Evolutionary conservation across 30 jellyfish, hydroid and myxozoan genomes (phyloP), one percentile per base, ranked within the genome.

Genomic region (Chrysaora quinquecirrha): DNA sequence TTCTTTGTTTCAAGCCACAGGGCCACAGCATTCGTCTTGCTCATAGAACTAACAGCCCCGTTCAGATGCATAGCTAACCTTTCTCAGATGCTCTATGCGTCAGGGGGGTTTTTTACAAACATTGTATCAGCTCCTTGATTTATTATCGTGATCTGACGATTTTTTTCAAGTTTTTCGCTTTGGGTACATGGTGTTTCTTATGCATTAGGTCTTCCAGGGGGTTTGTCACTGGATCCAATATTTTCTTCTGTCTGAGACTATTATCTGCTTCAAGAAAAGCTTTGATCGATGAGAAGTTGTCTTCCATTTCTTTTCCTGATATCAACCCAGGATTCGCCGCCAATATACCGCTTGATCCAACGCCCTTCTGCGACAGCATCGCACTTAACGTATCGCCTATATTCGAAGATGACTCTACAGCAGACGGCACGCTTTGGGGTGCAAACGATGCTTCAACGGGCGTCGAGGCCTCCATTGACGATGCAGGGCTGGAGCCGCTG

Each of bases 251-350:
- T 22, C 95, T 81, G 30, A 93, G 84, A 56, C 30, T 75, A 38
- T 82, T 75, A 35, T 93, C 98, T 21, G 96, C 98, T 63, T 93
- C 98, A 3, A 93, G 79, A 62, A 83, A 93, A n/a, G 96, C 96
- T 61, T 87, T 87, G 25, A 93, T 77, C 25, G 98, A 93, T 6
- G 98, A 87, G 56, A 75, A 83, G 48, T 84, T 90, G 21, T 83
- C 95, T 47, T 90, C 97, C 78, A 87, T 78, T 38, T 87, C 96
- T 43, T 78, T 87, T 43, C 91, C 75, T 7, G 82, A 43, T 18
- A 80, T 67, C 2, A 70, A 11, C 43, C 90, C 90, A 2, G 90
- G 90, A 68, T 80, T 80, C 20, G 90, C n/a, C 28, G 78, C 77
- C 22, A 80, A 21, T 20, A 80, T 67, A 34, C 67, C 78, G 72